Evolutionary conservation across 2,113 vertebrate genomes (phyloP), one percentile per base, ranked within the genome.

Genomic region (Antechinus stuartii): DNA sequence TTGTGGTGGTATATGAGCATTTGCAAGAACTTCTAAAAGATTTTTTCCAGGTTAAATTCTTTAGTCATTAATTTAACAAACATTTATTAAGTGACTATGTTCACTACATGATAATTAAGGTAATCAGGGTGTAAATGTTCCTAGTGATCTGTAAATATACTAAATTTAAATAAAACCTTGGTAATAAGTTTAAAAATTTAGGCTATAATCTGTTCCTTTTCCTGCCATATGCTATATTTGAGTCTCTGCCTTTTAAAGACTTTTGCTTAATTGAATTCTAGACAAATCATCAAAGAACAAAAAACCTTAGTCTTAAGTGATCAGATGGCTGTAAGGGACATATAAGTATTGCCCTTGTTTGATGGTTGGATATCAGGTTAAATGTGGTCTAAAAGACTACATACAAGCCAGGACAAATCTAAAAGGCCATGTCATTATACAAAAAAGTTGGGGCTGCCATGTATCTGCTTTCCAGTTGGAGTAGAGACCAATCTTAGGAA

Each of bases 1-100:
- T 98, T 97, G 98, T 99, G 99, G 98, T 91, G 27, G 0, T 50
- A 61, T 53, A 0, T 11, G 47, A 54, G 52, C 27, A 98, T 53
- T 93, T 61, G 3, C 12, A 94, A 25, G 14, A 30, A 93, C 91
- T 49, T 10, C 2, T 50, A 50, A 96, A 92, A n/a, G 47, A 54
- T 11, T 30, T 0, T 49, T 92, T 92, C 90, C 5, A 30, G 0
- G 3, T 76, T 46, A 76, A 84, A 19, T 84, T 42, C 16, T 42
- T 47, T 54, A 16, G 19, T 11, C 19, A 54, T 93, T 96, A 91
- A 68, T 91, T 94, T 30, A 92, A 46, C 30, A 92, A 91, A 94
- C n/a, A 90, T 10, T 25, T 42, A 26, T 0, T 94, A 89, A 89
- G 11, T 46, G 0, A 2, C 26, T 93, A 22, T 7, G 11, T 54